Base-by-base conservation (phyloP, 2,113 vertebrate species). In the Osmerus mordax region DNA sequence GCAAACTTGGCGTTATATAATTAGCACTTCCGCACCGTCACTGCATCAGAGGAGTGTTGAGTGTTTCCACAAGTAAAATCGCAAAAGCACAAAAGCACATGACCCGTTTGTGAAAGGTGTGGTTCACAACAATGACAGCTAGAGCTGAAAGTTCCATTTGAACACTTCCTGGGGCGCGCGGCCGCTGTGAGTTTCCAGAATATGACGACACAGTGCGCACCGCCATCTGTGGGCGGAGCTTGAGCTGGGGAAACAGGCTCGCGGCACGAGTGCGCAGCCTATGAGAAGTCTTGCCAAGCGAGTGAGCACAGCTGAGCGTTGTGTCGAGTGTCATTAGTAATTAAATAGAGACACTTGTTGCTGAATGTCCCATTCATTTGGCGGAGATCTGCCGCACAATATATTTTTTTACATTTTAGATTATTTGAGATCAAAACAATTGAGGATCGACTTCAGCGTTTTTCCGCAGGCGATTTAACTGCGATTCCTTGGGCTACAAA, bases 321-420 rank as follows among this genome's bases (percentile, higher is more conserved):
- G 89, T 85, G 71, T 90, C 84, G 81, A 70, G 61, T 28, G 59
- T 19, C 71, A 71, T 64, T 32, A 62, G 60, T 3, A 56, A 59
- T 7, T 55, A 63, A 36, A 62, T 16, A 72, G 54, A 74, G 21
- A 15, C 82, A 90, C 88, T 90, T 91, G 89, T 91, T 88, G 88
- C 85, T 56, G 56, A 21, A 19, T 68, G 16, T 41, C 41, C 14
- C 53, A 36, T 65, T 75, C 70, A 65, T 66, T 47, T 1, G 1
- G 54, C 25, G 28, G 13, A 58, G 47, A 61, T 55, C 59, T 65
- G 68, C 54, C 2, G 14, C 4, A 52, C 12, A 64, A 59, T 47
- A 47, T 5, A 12, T 47, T 47, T 5, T 47, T 47, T 47, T 8
- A 47, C 2, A 12, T 9, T 47, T 47, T 47, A 47, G 41, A 47